Conservation (phyloP, 2,113 vertebrate genomes). For the Anthoscopus minutus region DNA sequence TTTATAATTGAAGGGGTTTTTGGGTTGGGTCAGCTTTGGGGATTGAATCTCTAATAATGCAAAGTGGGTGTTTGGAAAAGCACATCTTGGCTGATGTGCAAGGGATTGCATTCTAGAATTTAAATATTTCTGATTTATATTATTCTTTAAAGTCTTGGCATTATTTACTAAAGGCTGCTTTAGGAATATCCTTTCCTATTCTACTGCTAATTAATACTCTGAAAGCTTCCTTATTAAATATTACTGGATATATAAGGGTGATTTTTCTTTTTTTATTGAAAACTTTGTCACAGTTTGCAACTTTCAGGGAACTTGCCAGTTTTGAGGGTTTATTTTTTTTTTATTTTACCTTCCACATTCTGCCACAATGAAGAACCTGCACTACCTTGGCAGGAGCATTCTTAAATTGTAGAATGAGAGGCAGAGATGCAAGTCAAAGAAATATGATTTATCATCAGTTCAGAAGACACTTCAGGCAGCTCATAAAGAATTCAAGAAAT, state of each 20-base stretch:
- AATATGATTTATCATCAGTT: constrained; percentile 53
- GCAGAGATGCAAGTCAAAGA: constrained; percentile 29
- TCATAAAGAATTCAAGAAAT: constrained; percentile 63
- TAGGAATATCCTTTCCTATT: neutral
- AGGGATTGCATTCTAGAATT: neutral
- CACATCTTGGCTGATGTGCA: neutral
- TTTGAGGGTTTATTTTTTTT: too few species aligned
- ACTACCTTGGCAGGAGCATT: neutral
- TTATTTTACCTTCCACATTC: too few species aligned
- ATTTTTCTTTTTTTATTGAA: neutral
- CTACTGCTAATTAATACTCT: neutral
- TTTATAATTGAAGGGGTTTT: neutral
- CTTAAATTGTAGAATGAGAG: neutral
- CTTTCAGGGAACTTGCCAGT: too few species aligned
- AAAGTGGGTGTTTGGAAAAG: neutral
- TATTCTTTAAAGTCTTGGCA: neutral
- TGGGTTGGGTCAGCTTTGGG: neutral
- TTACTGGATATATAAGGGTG: neutral
- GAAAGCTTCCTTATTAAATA: neutral
- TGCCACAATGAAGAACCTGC: neutral
- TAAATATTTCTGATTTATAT: neutral
- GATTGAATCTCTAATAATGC: neutral
- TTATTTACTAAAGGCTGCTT: neutral
- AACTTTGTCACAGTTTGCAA: too few species aligned
- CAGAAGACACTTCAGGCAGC: constrained; percentile 45